These are phyloP conservation scores for Lepetodrilus schrolli DNA, from an alignment of 2,888 invertebrate species.

Conservation along the genomic window DNA sequence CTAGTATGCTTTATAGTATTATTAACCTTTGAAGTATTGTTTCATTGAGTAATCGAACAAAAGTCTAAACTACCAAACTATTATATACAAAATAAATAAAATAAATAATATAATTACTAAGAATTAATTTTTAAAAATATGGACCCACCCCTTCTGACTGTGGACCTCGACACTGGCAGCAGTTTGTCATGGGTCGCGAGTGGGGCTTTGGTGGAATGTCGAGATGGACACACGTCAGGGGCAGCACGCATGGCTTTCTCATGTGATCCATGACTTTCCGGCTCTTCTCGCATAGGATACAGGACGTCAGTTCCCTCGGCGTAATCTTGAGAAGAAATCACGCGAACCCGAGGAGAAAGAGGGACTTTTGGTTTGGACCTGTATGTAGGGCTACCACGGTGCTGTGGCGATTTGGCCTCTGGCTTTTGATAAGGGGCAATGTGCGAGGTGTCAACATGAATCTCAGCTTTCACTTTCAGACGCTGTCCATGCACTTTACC, in stretches of 20 bases:
- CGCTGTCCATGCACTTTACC: too few species aligned
- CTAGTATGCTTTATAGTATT: too few species aligned
- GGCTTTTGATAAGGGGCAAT: too few species aligned
- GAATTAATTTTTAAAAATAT: too few species aligned
- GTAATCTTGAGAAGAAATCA: not conserved
- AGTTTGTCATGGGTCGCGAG: not conserved
- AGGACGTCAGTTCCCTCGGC: not conserved
- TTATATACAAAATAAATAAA: too few species aligned
- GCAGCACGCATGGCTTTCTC: not conserved
- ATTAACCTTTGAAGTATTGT: too few species aligned
- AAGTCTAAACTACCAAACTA: too few species aligned
- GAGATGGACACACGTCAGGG: not conserved
- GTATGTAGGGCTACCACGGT: not conserved
- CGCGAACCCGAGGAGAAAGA: not conserved
- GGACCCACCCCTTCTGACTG: not conserved
- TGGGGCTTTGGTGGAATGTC: not conserved
- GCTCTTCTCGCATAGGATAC: not conserved
- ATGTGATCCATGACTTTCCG: not conserved
- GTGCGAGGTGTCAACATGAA: too few species aligned
- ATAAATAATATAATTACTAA: too few species aligned
- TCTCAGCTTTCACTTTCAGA: too few species aligned
- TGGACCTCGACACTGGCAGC: not conserved
- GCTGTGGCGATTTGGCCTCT: too few species aligned
- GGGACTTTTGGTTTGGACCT: not conserved
- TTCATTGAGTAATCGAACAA: too few species aligned